These are phyloP conservation scores for Siphamia tubifer DNA, from an alignment of 2,113 vertebrate species.

Conservation along the genomic window DNA sequence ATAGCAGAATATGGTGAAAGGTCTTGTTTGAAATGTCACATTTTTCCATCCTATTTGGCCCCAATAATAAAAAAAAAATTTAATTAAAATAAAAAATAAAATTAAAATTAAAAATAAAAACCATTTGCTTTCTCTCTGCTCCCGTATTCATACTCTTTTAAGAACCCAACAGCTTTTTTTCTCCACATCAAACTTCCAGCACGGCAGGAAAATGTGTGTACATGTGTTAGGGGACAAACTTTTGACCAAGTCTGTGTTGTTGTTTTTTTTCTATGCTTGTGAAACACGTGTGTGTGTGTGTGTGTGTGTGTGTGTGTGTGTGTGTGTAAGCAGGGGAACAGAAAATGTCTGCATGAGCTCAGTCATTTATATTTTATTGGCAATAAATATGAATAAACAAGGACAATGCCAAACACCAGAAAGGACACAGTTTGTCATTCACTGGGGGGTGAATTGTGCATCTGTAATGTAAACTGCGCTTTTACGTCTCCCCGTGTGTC, in stretches of 20 bases:
- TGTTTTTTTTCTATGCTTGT: background rate
- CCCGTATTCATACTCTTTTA: constrained; percentile 25
- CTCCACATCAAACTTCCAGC: constrained; percentile 65
- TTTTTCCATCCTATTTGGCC: constrained; percentile 18
- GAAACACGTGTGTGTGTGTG: background rate
- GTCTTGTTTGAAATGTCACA: constrained; percentile 31
- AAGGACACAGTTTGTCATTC: constrained; percentile 10
- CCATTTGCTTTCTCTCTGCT: background rate
- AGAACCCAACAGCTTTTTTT: constrained; percentile 40
- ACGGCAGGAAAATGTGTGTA: constrained; percentile 20
- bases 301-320: no score
- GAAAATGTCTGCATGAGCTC: constrained; percentile 11
- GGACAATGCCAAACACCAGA: constrained; percentile 34
- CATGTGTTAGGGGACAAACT: constrained; percentile 22
- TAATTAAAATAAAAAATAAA: no score
- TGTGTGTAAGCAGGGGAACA: background rate
- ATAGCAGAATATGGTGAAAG: constrained; percentile 6
- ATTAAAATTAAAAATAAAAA: no score
- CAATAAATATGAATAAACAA: constrained; percentile 59
- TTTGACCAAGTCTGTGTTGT: constrained; percentile 10
- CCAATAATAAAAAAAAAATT: no score
- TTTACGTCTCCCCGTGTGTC: background rate
- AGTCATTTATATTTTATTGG: constrained; percentile 62
- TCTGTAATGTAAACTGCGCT: background rate
- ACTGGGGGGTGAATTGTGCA: background rate